Conservation (phyloP, 2,113 vertebrate species). For the Orycteropus afer region DNA sequence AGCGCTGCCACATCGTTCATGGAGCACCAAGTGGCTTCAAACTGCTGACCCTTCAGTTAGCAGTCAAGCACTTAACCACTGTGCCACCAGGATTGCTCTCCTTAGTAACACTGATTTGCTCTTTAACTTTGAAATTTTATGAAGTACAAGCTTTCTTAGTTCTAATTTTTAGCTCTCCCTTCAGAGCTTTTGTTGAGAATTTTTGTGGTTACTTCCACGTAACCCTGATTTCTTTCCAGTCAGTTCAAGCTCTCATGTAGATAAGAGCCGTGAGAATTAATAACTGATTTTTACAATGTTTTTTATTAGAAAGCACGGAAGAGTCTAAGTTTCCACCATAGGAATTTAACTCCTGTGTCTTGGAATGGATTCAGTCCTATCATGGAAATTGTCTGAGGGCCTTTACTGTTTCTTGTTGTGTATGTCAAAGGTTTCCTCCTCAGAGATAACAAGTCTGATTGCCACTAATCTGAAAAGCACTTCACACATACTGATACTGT, state of each 20-base stretch:
- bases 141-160: constrained; percentile 55
- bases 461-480: not conserved
- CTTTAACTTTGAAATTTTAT: constrained; percentile 59
- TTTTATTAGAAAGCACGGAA: not conserved
- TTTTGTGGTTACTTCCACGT: constrained; percentile 50
- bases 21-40: too few relatives aligned
- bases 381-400: not conserved
- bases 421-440: not conserved
- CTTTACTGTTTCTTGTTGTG: not conserved
- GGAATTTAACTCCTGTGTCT: not conserved
- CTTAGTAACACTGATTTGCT: constrained; percentile 66
- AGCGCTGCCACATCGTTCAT: too few relatives aligned
- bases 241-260: not conserved
- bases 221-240: not conserved
- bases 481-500: not conserved
- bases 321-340: not conserved
- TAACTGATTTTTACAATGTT: not conserved
- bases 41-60: too few relatives aligned
- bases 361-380: not conserved
- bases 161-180: constrained; percentile 46
- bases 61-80: not conserved
- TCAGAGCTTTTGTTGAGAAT: constrained; percentile 51
- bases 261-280: not conserved
- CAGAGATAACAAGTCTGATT: not conserved
- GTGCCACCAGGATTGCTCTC: not conserved